Evolutionary conservation across 2,888 invertebrate species (phyloP).

Genomic region (Lomographa bimaculata): DNA sequence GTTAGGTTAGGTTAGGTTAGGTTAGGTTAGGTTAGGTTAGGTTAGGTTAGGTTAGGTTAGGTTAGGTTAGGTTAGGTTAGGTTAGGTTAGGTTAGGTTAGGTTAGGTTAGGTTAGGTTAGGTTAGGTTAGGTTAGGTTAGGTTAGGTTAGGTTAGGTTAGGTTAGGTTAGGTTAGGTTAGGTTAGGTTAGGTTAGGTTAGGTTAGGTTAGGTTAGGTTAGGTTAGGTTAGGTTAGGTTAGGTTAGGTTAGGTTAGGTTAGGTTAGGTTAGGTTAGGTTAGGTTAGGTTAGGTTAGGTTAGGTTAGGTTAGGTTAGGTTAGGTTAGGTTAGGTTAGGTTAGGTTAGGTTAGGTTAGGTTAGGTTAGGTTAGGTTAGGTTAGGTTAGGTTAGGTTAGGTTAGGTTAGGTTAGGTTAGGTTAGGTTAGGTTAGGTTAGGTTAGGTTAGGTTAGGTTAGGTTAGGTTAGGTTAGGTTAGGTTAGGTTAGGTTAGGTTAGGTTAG

Average conservation of each 20-base stretch:
- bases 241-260: constrained; percentile 11
- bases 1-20: constrained; percentile 1
- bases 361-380: constrained; percentile 19
- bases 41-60: constrained; percentile 5
- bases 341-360: constrained; percentile 25
- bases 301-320: constrained; percentile 11
- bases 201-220: constrained; percentile 11
- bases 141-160: constrained; percentile 11
- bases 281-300: constrained; percentile 11
- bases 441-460: constrained; percentile 11
- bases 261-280: constrained; percentile 9
- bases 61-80: constrained; percentile 5
- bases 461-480: constrained; percentile 11
- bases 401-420: constrained; percentile 11
- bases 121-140: constrained; percentile 11
- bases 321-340: constrained; percentile 11
- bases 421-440: constrained; percentile 9
- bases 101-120: constrained; percentile 11
- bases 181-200: constrained; percentile 11
- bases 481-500: constrained; percentile 11
- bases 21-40: constrained; percentile 11
- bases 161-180: constrained; percentile 11
- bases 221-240: constrained; percentile 11
- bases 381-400: constrained; percentile 11
- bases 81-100: constrained; percentile 11